A percentile compares a stretch with the other conserved stretches of the same genome.
phyloP scores from a whole-genome alignment of 2,888 invertebrate species.

The Leucophenga montana region DNA sequence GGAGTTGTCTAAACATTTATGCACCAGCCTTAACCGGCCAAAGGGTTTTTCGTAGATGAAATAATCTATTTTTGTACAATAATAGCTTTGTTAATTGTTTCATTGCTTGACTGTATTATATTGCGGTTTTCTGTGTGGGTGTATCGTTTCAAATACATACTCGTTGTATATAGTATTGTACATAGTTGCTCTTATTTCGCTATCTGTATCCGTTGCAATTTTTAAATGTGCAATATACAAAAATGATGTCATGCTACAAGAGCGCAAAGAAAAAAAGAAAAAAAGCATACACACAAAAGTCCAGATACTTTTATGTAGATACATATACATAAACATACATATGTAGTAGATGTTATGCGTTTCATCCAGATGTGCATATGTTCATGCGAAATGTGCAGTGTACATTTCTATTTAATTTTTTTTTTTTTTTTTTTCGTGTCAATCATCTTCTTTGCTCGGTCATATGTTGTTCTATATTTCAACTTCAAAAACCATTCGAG shows the following conservation, averaged over 20 bases:
- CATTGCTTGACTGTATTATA: no score
- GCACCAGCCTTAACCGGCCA: no score
- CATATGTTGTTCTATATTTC: conserved; percentile 21
- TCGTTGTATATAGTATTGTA: neutral
- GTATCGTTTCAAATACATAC: neutral
- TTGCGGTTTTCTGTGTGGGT: conserved; percentile 10
- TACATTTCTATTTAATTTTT: neutral
- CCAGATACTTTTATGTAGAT: no score
- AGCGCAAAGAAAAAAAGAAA: conserved; percentile 53
- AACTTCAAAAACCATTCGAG: neutral
- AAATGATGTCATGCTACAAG: conserved; percentile 67
- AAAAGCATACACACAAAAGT: neutral
- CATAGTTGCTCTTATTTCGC: conserved; percentile 5
- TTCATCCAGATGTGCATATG: conserved; percentile 5
- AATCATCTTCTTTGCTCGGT: conserved; percentile 10
- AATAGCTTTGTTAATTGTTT: no score
- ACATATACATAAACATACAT: conserved; percentile 8
- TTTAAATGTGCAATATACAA: conserved; percentile 35
- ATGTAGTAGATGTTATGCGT: neutral
- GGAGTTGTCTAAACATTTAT: conserved; percentile 20
- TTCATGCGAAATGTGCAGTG: neutral
- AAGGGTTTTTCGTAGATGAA: no score
- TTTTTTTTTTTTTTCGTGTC: conserved; percentile 15
- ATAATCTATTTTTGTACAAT: no score
- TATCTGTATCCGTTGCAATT: conserved; percentile 21